Percentiles rank a stretch among this genome's conserved stretches.
Conservation (phyloP, 2,888 invertebrate species). For the Pristionchus entomophagus region DNA sequence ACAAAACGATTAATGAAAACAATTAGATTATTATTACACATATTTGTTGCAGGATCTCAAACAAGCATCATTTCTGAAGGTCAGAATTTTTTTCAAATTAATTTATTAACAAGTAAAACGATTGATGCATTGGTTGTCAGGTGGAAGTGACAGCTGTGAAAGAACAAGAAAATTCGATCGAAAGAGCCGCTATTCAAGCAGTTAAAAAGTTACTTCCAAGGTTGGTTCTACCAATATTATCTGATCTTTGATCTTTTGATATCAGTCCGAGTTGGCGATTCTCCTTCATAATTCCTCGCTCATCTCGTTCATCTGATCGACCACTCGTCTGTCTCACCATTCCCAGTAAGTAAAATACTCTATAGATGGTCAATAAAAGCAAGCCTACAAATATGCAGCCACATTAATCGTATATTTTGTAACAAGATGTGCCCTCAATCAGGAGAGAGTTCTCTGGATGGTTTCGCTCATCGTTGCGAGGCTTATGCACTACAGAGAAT, state of each 20-base stretch:
- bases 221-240: neutral
- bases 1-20: too few relatives aligned
- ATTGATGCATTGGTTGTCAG: neutral
- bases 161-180: neutral
- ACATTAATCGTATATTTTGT: too few relatives aligned
- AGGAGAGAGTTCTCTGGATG: neutral
- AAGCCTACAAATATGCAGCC: too few relatives aligned
- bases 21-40: too few relatives aligned
- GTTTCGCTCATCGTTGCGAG: neutral
- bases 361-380: too few relatives aligned
- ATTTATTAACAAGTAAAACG: neutral
- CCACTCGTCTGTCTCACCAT: constrained; percentile 1
- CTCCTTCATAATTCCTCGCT: neutral
- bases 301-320: neutral
- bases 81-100: neutral
- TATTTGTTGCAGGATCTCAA: neutral
- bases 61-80: neutral
- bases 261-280: constrained; percentile 10
- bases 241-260: constrained; percentile 34
- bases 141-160: neutral
- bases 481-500: neutral
- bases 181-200: neutral
- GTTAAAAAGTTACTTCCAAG: constrained; percentile 12
- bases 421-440: too few relatives aligned
- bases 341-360: neutral